Percentiles rank a stretch among this genome's conserved stretches.
These are phyloP conservation scores for Dynastes grantii DNA, from an alignment of 2,888 invertebrate genomes.

Conservation along the genomic window DNA sequence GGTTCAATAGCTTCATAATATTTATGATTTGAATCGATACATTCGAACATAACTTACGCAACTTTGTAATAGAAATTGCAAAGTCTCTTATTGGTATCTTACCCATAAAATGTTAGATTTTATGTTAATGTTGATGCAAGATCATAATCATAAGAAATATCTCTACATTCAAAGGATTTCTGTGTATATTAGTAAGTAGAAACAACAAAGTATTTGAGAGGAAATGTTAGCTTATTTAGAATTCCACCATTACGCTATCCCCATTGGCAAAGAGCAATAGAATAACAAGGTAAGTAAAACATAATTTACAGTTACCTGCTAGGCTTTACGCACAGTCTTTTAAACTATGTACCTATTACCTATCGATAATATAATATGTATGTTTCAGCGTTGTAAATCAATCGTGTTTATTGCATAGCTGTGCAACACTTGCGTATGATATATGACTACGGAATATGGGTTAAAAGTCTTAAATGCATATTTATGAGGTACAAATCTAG, in stretches of 20 bases:
- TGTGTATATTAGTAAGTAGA: too few relatives aligned
- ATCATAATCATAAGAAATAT: too few relatives aligned
- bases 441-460: slow-evolving; percentile 19
- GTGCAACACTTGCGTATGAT: background rate
- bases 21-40: too few relatives aligned
- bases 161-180: too few relatives aligned
- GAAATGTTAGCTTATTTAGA: too few relatives aligned
- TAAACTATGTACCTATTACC: slow-evolving; percentile 7
- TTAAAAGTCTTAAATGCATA: slow-evolving; percentile 35
- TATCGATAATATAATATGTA: slow-evolving; percentile 1
- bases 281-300: background rate
- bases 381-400: background rate
- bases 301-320: slow-evolving; percentile 1
- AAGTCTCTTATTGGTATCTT: background rate
- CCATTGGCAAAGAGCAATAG: too few relatives aligned
- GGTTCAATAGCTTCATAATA: too few relatives aligned
- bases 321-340: background rate
- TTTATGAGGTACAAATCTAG: slow-evolving; percentile 45
- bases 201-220: too few relatives aligned
- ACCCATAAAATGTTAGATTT: background rate
- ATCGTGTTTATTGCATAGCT: slow-evolving; percentile 19
- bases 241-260: too few relatives aligned
- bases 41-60: too few relatives aligned
- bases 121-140: background rate
- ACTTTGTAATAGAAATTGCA: background rate